Base-by-base conservation (phyloP, 2,113 vertebrate species). In the Calidris pygmaea region DNA sequence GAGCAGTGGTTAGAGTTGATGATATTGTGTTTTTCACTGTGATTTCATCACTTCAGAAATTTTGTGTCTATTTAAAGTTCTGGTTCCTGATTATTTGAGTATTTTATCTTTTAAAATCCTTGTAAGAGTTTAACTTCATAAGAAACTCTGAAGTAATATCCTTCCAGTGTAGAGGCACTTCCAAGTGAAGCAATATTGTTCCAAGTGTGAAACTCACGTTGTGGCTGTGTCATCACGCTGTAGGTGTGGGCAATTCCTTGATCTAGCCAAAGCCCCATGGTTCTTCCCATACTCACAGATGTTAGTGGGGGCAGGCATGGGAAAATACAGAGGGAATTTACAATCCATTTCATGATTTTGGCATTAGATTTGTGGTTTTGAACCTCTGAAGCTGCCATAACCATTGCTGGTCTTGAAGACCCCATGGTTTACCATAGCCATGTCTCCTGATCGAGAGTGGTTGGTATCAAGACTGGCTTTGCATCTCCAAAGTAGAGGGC, bases 31-130 rank as follows among this genome's bases (percentile, higher is more conserved):
- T 91, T 83, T 56, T 93, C 37, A 45, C 43, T n/a, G 6, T 58
- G 78, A 90, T 94, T 96, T 94, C 90, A 92, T 88, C 82, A 86
- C 75, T 80, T 87, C 45, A 79, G 75, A 50, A 12, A 4, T 96
- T 95, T 35, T 48, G 35, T 39, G 71, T 39, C 63, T 92, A 37
- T 93, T 82, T 89, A 41, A 90, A 80, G 34, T 66, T 74, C 35
- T 37, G 37, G 34, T 92, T 94, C 85, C 78, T 90, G 58, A 60
- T 90, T 85, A 89, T 66, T 48, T 2, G 2, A 39, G 17, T 21
- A 41, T 41, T 79, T 85, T 35, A 10, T 60, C 74, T 73, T 39
- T 56, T 43, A 48, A 88, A 91, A 71, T 18, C 55, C 59, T 62
- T 71, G 29, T 13, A 58, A 47, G 59, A 48, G 13, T 32, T 39